Evolutionary conservation across 2,113 vertebrate species (phyloP), one percentile per base, ranked within the genome.

Genomic region (Fulica atra): DNA sequence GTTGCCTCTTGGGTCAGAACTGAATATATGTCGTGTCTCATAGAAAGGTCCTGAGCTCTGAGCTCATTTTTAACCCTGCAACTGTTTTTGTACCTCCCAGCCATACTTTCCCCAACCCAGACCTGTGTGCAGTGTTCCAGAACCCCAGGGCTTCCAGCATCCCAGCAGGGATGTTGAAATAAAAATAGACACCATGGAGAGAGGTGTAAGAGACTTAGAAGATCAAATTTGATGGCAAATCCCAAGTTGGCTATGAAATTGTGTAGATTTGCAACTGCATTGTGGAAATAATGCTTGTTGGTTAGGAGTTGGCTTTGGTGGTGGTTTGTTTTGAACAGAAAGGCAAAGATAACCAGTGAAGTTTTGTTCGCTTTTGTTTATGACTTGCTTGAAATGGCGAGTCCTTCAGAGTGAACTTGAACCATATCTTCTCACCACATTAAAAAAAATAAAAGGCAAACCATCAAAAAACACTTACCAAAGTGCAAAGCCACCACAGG

Each of bases 401-500:
- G 50, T 61, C 35, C 35, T 61, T 46, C 24, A 63, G 35, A 72
- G 21, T 17, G 61, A 92, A 38, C 70, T 81, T 89, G 2, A 76
- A 53, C 73, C 91, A 6, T 19, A 16, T 53, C 42, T 79, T 56
- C 57, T 87, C 44, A 65, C 95, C 94, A 82, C 94, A 84, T 89
- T 51, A 46, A 42, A 84, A 33, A 74, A 64, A 74, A 65, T 3
- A 36, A 20, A 12, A 26, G 28, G 10, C 76, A 81, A 88, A 93
- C 88, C 89, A 91, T 93, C 35, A 92, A 85, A 92, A 91, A 95
- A 31, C 18, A 72, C 51, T 92, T 70, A 53, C 57, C 50, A 3
- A 84, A 92, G 94, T 92, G 91, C 86, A 96, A 95, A 95, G 86
- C 91, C 93, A 61, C 86, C 69, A 44, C 69, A 81, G 94, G 95